Base-by-base conservation (phyloP, 2,113 vertebrate genomes). In the Psittacus erithacus region DNA sequence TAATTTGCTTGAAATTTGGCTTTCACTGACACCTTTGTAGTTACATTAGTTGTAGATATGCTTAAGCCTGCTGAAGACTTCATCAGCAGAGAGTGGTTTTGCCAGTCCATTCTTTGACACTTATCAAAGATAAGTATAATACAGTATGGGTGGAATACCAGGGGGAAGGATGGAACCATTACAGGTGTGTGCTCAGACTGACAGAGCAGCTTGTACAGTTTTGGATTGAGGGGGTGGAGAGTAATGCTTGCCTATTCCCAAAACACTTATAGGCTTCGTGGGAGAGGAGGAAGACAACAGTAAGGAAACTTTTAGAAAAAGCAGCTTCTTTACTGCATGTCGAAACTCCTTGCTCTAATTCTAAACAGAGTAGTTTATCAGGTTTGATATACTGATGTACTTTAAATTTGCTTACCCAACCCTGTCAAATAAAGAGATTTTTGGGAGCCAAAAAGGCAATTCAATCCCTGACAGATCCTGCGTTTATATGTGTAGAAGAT, bases 101-200 rank as follows among this genome's bases (percentile, higher is more conserved):
- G 35, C 6, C 1, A 53, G 29, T 71, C 46, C 82, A 18, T 52
- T 78, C 35, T 25, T 62, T 77, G 44, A 46, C 25, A 80, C n/a
- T 41, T 38, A 31, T 28, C 53, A 19, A 50, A 52, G 68, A 23
- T 35, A 62, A 60, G 39, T 46, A 18, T 46, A 20, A 55, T 18
- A 17, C 0, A 68, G 43, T 3, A 1, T 14, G 55, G 52, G 47
- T 35, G n/a, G 50, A 67, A 64, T 18, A 47, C 31, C 28, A 25
- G 52, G 44, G 38, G 17, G 27, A 41, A 69, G 29, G 29, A 82
- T 19, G 38, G 9, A 70, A 8, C 15, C 1, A 2, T 43, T 59
- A 35, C 31, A 59, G 63, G 27, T 8, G 25, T 0, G 2, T 1
- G 2, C 31, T 49, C 0, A 0, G 28, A 6, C 33, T 19, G 33